These are phyloP conservation scores for Sporophila hypoxantha DNA, from an alignment of 2,113 vertebrate species.

Conservation along the genomic window DNA sequence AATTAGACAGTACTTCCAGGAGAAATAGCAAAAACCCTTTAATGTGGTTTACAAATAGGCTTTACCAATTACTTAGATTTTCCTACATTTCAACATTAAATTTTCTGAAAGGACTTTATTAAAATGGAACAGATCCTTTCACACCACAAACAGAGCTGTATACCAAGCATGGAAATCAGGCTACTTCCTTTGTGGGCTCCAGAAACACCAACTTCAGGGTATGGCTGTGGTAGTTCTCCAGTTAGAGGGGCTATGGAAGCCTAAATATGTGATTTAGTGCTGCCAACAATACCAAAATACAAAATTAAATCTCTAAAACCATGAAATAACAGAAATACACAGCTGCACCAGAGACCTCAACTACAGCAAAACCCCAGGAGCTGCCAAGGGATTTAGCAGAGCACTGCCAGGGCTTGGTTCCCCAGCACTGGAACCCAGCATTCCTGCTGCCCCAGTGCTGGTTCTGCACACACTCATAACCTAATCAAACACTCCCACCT, in stretches of 20 bases:
- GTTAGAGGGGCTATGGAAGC: background rate
- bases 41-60: background rate
- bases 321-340: background rate
- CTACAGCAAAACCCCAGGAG: background rate
- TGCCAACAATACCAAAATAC: background rate
- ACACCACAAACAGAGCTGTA: background rate
- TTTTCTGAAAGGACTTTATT: background rate
- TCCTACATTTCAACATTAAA: background rate
- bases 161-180: background rate
- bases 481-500: background rate
- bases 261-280: background rate
- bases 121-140: background rate
- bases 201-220: background rate
- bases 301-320: background rate
- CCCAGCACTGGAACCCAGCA: background rate
- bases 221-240: background rate
- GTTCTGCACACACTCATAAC: background rate
- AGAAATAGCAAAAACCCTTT: background rate
- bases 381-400: background rate
- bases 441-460: background rate
- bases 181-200: background rate
- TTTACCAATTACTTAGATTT: background rate
- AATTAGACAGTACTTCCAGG: background rate
- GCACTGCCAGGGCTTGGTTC: background rate
- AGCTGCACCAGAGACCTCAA: background rate